Evolutionary conservation across 2,797 vertebrate genomes (phyloP), one percentile per base, ranked within the genome.

Genomic region (Acipenser transmontanus): DNA sequence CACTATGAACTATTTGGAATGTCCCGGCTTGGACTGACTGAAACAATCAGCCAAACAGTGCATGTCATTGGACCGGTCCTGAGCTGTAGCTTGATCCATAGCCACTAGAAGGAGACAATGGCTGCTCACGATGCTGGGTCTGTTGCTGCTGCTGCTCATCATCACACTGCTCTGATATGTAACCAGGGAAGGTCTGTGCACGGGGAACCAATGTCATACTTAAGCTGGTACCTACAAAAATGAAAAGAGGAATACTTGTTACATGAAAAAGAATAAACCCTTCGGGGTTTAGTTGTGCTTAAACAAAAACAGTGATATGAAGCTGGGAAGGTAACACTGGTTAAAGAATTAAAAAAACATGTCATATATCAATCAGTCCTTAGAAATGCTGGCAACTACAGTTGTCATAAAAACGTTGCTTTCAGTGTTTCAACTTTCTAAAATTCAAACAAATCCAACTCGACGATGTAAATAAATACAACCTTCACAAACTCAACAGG

Each of bases 121-220:
- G 78, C 74, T 84, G 82, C 81, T 87, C 82, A 67, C 83, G 80
- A 83, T 87, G 91, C 82, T 85, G 84, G 83, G 88, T 66, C 83
- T 6, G 12, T 86, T 87, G 83, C 88, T 87, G 82, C 85, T 84
- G 85, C 73, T 88, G 89, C 56, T 88, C 83, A 64, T 94, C 91
- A 9, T 88, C 82, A 0, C 66, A 78, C 78, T 92, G 88, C 66
- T 94, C 93, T 6, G 90, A 88, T 52, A 93, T 74, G 76, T 96
- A 98, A 88, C 91, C 94, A 84, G 95, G 93, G 72, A 97, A 97
- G 0, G 97, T 98, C 88, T 98, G 96, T 7, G 96, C 94, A 68
- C 95, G 90, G n/a, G 95, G 93, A 85, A 97, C 94, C 74, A 95
- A 95, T 0, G 89, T 86, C 17, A 94, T 82, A 34, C 89, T 76